Evolutionary conservation across 1,140 invertebrate genomes (phyloP).

Genomic region (Ooceraea biroi): DNA sequence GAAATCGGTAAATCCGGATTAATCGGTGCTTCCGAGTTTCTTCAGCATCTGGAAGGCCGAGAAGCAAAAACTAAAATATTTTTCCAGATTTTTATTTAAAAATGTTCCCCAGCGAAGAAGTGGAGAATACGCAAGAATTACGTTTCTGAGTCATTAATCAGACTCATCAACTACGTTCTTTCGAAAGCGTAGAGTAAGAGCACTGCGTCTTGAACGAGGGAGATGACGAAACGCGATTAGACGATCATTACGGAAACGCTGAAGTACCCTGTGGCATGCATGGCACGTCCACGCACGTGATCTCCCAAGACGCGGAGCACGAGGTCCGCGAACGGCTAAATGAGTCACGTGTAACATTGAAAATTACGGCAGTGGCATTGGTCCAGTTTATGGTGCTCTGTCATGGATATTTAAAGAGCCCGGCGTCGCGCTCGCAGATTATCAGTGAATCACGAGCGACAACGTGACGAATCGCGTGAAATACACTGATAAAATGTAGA

Average conservation of each 20-base stretch:
- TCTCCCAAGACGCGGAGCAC: slow-evolving; percentile 29
- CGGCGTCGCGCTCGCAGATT: no score
- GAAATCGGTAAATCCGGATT: background rate
- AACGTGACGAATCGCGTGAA: background rate
- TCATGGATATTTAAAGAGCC: slow-evolving; percentile 52
- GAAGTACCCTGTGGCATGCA: slow-evolving; percentile 4
- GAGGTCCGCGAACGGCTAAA: background rate
- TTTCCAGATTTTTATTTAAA: background rate
- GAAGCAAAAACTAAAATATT: background rate
- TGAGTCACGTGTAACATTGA: slow-evolving; percentile 68
- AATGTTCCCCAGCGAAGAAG: background rate
- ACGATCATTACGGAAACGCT: background rate
- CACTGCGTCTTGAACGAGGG: background rate
- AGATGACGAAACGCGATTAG: background rate
- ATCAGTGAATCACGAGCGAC: background rate
- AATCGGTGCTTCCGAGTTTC: background rate
- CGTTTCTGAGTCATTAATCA: no score
- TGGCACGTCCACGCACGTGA: background rate
- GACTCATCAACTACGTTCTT: no score
- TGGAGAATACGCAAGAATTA: background rate
- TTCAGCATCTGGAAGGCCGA: background rate
- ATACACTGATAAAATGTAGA: background rate
- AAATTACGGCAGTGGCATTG: slow-evolving; percentile 63
- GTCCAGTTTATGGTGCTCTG: slow-evolving; percentile 40
- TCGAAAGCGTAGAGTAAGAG: background rate